These are phyloP conservation scores for Sphenodon punctatus DNA, from an alignment of 2,797 vertebrate species.

Conservation along the genomic window DNA sequence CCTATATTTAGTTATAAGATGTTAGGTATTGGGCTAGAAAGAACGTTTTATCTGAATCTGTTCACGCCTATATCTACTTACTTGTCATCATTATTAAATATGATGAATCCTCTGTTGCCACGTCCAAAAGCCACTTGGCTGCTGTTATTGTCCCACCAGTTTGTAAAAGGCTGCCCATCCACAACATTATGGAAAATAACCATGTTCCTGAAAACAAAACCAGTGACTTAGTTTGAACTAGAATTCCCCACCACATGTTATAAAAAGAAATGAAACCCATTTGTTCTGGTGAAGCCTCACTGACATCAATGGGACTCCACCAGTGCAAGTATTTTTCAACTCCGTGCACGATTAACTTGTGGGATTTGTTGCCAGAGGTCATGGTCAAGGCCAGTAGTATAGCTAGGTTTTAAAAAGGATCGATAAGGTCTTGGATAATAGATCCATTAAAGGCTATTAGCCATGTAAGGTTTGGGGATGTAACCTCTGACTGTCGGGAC, in stretches of 20 bases:
- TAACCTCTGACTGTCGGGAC: too few species aligned
- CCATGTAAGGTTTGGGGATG: too few species aligned
- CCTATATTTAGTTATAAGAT: background rate
- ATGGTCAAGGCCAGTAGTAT: too few species aligned
- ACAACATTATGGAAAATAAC: constrained; percentile 87
- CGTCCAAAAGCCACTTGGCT: constrained; percentile 90
- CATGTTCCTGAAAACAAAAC: constrained; percentile 83
- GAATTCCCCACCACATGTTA: background rate
- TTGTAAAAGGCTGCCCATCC: constrained; percentile 77
- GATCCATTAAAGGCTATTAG: too few species aligned
- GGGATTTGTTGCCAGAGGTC: too few species aligned
- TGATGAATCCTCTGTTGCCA: constrained; percentile 84
- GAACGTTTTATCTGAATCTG: background rate
- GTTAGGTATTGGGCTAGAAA: too few species aligned
- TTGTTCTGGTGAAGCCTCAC: background rate
- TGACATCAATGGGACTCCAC: background rate
- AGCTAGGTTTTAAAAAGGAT: too few species aligned
- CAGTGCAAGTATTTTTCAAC: too few species aligned
- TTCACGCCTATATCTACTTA: constrained; percentile 50
- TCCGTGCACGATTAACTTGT: too few species aligned
- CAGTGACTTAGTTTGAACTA: background rate
- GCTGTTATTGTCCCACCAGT: constrained; percentile 90
- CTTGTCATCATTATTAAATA: constrained; percentile 91
- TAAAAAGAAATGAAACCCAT: background rate
- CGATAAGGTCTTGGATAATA: too few species aligned